Base-by-base conservation (phyloP, 2,888 invertebrate genomes). In the Oligia fasciuncula region DNA sequence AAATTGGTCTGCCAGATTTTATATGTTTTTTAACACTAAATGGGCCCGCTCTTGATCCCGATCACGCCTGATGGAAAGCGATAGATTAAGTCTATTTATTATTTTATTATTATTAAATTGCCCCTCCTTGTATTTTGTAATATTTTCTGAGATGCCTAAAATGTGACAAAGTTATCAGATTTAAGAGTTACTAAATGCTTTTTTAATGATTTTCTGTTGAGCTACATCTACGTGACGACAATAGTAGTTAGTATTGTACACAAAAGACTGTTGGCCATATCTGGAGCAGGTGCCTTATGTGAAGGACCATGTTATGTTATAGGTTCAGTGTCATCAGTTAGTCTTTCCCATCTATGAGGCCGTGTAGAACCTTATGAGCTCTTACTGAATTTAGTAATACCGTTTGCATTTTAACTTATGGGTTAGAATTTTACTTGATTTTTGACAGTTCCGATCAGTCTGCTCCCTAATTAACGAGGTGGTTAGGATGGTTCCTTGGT, bases 151-250 rank as follows among this genome's bases (percentile, higher is more conserved):
- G 4, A n/a, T 73, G 17, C 11, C 11, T 68, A 13, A 67, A n/a
- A 70, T 9, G 14, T 51, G 29, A 35, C 29, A 17, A 63, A 35
- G 14, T 9, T 62, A 1, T 29, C 5, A 29, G 14, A 51, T 51
- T 40, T 51, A 6, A 19, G 3, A 35, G 29, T 54, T 19, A 74
- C 23, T 54, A 19, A 74, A 17, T 29, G 13, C 11, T 11, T 40
- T 49, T 29, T n/a, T 29, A 71, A 54, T 75, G 11, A 46, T 75
- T 71, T 54, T 57, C 23, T 72, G 54, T 46, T 71, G 11, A 71
- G 49, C 14, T n/a, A 54, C 19, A 11, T 63, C 19, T 54, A 54
- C 43, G n/a, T 54, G 62, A 54, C 3, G 43, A 29, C 19, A 63
- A 46, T 43, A 57, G 65, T 71, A 35, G 11, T 71, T 29, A 43